Percentiles rank a stretch among this genome's conserved stretches.
Evolutionary conservation across 1,140 invertebrate species (phyloP).

Genomic region (Manduca sexta): DNA sequence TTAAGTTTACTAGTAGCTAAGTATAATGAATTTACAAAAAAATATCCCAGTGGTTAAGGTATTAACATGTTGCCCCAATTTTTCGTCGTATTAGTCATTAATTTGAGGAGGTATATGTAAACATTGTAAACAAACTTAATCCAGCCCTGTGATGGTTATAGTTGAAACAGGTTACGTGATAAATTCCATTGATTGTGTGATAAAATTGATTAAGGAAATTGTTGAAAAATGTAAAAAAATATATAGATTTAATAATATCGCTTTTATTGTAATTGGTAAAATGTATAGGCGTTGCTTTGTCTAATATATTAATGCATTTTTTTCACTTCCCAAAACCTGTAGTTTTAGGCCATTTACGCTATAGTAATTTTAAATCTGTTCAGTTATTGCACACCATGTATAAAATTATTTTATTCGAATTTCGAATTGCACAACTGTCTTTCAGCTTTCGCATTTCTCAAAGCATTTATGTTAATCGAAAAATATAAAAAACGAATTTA

Average conservation of each 20-base stretch:
- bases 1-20: too few relatives aligned
- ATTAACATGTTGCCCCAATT: too few relatives aligned
- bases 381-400: too few relatives aligned
- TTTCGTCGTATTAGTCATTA: neutral
- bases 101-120: neutral
- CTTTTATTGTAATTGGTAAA: neutral
- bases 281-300: too few relatives aligned
- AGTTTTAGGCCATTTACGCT: too few relatives aligned
- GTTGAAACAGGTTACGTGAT: slow-evolving; percentile 16
- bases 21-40: too few relatives aligned
- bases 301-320: too few relatives aligned
- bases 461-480: slow-evolving; percentile 11
- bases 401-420: neutral
- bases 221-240: slow-evolving; percentile 13
- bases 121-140: too few relatives aligned
- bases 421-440: neutral
- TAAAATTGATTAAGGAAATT: slow-evolving; percentile 19
- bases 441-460: slow-evolving; percentile 7
- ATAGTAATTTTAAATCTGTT: too few relatives aligned
- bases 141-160: neutral
- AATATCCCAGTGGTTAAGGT: too few relatives aligned
- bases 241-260: neutral
- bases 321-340: too few relatives aligned
- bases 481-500: too few relatives aligned
- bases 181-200: slow-evolving; percentile 34